These are phyloP conservation scores for Camelus bactrianus DNA, from an alignment of 2,113 vertebrate species.

Conservation along the genomic window DNA sequence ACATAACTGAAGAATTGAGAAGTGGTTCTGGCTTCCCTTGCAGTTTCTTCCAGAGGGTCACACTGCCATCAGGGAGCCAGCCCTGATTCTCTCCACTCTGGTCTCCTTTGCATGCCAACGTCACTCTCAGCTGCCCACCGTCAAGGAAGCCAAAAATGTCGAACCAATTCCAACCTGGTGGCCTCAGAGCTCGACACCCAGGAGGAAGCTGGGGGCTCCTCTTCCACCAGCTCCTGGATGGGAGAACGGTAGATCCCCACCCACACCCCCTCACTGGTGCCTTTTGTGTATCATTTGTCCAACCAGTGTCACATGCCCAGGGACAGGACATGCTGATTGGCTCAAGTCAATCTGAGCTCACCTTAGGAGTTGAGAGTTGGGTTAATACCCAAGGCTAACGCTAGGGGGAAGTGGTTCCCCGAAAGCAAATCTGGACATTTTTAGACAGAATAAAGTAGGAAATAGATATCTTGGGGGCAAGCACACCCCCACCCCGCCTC, in stretches of 20 bases:
- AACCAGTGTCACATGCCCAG: background rate
- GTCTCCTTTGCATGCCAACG: rapidly evolving
- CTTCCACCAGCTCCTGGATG: background rate
- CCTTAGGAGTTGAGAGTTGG: background rate
- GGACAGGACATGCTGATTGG: background rate
- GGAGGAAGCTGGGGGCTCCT: background rate
- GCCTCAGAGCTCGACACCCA: background rate
- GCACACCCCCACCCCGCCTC: too few species aligned
- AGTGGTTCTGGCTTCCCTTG: background rate
- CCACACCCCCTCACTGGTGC: rapidly evolving
- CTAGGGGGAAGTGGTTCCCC: too few species aligned
- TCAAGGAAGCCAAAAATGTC: background rate
- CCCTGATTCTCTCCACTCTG: background rate
- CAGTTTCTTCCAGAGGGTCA: background rate
- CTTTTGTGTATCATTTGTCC: background rate
- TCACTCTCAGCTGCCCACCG: background rate
- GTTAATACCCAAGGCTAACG: background rate
- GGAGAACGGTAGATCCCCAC: background rate
- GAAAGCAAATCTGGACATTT: background rate
- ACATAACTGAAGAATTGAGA: background rate
- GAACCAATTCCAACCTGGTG: background rate
- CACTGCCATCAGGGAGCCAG: background rate
- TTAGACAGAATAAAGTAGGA: background rate
- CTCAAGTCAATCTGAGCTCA: background rate
- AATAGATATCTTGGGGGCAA: background rate